phyloP scores from a whole-genome alignment of 2,797 vertebrate species.

The Molossus alvarezi region DNA sequence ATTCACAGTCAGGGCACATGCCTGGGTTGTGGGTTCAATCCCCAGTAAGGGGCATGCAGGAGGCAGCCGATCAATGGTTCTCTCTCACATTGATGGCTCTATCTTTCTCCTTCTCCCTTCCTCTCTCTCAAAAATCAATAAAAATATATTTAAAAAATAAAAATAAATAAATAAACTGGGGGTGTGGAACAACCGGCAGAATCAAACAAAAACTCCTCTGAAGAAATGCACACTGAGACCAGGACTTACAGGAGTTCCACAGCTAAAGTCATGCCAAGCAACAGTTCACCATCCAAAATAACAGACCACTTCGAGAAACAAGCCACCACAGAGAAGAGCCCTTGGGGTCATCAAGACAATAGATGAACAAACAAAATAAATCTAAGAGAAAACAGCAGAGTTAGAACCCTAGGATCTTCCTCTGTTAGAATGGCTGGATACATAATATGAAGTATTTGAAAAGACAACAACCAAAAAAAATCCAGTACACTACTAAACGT shows the following conservation, averaged over 20 bases:
- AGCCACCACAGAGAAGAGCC: neutral
- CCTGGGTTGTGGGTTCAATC: too few relatives aligned
- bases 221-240: neutral
- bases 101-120: too few relatives aligned
- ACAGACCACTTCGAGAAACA: neutral
- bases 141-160: too few relatives aligned
- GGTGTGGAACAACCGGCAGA: neutral
- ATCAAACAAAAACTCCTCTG: constrained; percentile 6
- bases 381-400: neutral
- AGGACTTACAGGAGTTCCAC: neutral
- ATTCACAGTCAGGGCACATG: too few relatives aligned
- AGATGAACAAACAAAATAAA: neutral
- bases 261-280: neutral
- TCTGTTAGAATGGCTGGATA: neutral
- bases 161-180: neutral
- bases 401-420: neutral
- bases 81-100: too few relatives aligned
- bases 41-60: too few relatives aligned
- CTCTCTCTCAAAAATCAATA: too few relatives aligned
- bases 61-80: too few relatives aligned
- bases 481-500: neutral
- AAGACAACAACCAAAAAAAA: too few relatives aligned
- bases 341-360: neutral
- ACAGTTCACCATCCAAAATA: neutral
- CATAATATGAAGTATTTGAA: neutral